These are phyloP conservation scores for Chionodraco myersi DNA, from an alignment of 2,113 vertebrate species.

Conservation along the genomic window DNA sequence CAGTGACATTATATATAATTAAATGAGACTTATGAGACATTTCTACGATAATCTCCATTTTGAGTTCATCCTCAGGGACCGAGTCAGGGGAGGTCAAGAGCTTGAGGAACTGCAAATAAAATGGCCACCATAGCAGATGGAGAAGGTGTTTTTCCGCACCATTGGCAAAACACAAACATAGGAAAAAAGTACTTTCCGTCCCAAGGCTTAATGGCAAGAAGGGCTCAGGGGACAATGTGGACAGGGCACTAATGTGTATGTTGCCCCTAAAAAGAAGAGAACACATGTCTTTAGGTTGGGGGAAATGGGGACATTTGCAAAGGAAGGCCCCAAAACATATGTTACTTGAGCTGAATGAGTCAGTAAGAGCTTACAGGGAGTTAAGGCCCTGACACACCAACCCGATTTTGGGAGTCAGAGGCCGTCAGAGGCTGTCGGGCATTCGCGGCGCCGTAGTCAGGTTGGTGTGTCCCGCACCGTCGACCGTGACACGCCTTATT, in stretches of 20 bases:
- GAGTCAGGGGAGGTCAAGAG: no score
- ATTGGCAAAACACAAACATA: conserved; percentile 43
- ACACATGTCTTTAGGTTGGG: conserved; percentile 31
- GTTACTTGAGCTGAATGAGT: background rate
- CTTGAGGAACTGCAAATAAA: conserved; percentile 36
- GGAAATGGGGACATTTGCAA: conserved; percentile 14
- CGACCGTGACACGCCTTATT: no score
- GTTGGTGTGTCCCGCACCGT: no score
- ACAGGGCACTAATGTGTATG: background rate
- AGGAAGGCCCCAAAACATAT: conserved; percentile 18
- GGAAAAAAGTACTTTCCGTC: conserved; percentile 38
- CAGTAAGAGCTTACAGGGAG: background rate
- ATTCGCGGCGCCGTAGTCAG: no score
- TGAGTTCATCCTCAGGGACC: no score
- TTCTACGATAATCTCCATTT: no score
- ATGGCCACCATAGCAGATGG: conserved; percentile 40
- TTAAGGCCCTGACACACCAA: no score
- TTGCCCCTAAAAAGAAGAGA: conserved; percentile 43
- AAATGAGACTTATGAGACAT: no score
- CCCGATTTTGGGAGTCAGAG: no score
- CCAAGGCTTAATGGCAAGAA: conserved; percentile 2
- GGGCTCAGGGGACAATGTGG: conserved; percentile 13
- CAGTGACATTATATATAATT: no score
- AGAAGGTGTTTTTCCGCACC: conserved; percentile 43
- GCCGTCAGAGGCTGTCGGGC: no score